Percentiles rank a stretch among this genome's conserved stretches.
Conservation (phyloP, 1,140 invertebrate genomes). For the Hydropsyche tenuis region DNA sequence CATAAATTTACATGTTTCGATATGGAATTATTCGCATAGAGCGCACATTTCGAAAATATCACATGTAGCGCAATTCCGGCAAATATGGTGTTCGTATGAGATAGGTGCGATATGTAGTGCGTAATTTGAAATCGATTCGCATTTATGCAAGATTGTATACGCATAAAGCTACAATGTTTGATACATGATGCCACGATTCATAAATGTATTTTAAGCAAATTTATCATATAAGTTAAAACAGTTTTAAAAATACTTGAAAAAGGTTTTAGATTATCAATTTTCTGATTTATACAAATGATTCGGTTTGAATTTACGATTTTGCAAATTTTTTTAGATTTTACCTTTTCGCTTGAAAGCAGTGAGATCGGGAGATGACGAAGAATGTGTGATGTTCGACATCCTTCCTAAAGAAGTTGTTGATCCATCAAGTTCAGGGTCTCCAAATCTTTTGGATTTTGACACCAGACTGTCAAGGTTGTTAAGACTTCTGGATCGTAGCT, state of each 20-base stretch:
- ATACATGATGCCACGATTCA: too few relatives aligned
- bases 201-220: too few relatives aligned
- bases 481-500: conserved; percentile 41
- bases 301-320: too few relatives aligned
- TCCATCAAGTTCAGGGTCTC: neutral
- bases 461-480: conserved; percentile 39
- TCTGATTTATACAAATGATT: too few relatives aligned
- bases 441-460: neutral
- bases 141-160: too few relatives aligned
- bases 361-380: conserved; percentile 26
- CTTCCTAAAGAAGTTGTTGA: conserved; percentile 4
- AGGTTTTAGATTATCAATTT: too few relatives aligned
- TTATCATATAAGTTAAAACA: too few relatives aligned
- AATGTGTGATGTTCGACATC: conserved; percentile 4
- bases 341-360: conserved; percentile 31
- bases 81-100: too few relatives aligned
- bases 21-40: neutral
- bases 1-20: neutral
- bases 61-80: neutral
- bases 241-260: too few relatives aligned
- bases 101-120: too few relatives aligned
- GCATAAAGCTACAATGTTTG: too few relatives aligned
- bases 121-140: too few relatives aligned
- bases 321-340: conserved; percentile 3
- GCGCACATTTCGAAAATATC: neutral